Evolutionary conservation across 1,140 invertebrate species (phyloP).

Genomic region (Polypedilum pembai): DNA sequence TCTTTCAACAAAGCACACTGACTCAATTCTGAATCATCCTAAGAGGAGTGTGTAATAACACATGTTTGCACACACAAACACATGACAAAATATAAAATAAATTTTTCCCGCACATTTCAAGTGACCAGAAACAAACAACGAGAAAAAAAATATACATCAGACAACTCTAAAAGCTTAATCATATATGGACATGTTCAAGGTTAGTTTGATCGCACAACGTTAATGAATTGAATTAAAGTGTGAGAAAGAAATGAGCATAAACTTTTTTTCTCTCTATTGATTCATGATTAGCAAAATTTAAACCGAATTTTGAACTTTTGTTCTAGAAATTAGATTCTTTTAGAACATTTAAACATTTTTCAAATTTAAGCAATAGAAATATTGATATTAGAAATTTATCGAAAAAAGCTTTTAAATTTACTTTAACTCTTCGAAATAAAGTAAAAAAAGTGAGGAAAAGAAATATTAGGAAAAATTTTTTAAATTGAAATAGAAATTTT

Average conservation of each 20-base stretch:
- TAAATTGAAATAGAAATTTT: too few relatives aligned
- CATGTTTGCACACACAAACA: slow-evolving; percentile 16
- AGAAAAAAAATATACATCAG: too few relatives aligned
- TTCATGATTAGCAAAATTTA: neutral
- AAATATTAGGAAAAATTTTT: too few relatives aligned
- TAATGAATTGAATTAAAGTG: neutral
- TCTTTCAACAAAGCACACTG: neutral
- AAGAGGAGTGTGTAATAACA: neutral
- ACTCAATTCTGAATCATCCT: neutral
- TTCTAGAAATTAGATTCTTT: neutral
- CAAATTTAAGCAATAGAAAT: too few relatives aligned
- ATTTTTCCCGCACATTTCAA: neutral
- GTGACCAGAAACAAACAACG: neutral
- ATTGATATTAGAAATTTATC: too few relatives aligned
- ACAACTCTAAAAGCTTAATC: slow-evolving; percentile 3
- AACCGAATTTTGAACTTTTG: neutral
- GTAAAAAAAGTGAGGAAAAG: too few relatives aligned
- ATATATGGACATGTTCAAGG: neutral
- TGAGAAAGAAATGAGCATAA: neutral
- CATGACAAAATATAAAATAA: neutral
- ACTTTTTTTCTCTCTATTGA: neutral
- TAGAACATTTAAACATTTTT: too few relatives aligned
- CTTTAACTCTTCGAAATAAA: too few relatives aligned
- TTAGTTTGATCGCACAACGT: neutral
- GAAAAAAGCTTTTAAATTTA: too few relatives aligned